Conservation (phyloP, 2,113 vertebrate genomes). For the Tamias sibiricus region DNA sequence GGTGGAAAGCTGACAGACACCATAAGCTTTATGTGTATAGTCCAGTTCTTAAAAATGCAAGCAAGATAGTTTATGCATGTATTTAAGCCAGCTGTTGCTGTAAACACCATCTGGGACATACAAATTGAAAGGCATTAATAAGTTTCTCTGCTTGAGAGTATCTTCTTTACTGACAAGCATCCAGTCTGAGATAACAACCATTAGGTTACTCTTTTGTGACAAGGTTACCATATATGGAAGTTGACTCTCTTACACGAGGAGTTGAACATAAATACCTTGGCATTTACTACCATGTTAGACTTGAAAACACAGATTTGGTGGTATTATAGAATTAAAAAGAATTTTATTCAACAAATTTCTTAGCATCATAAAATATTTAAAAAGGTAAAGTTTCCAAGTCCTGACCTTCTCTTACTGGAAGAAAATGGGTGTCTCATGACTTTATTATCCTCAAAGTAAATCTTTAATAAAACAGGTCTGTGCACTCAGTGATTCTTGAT, state of each 20-base stretch:
- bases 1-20: not conserved
- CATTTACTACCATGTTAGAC: not conserved
- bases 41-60: not conserved
- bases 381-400: constrained; percentile 30
- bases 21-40: not conserved
- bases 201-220: not conserved
- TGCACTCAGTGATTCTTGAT: constrained; percentile 9
- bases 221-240: not conserved
- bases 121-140: not conserved
- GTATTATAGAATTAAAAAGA: not conserved
- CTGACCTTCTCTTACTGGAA: constrained; percentile 68
- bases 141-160: not conserved
- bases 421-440: constrained; percentile 59
- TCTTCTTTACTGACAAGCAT: not conserved
- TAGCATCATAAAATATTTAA: not conserved
- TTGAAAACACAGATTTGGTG: not conserved
- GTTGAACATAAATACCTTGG: not conserved
- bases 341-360: not conserved
- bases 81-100: not conserved
- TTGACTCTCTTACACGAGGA: not conserved
- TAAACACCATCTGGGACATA: not conserved
- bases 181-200: not conserved
- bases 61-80: not conserved
- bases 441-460: constrained; percentile 72
- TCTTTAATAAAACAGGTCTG: not conserved